Evolutionary conservation across 64 coral and sea anemone species (phyloP).

Genomic region (Astreopora myriophthalma): DNA sequence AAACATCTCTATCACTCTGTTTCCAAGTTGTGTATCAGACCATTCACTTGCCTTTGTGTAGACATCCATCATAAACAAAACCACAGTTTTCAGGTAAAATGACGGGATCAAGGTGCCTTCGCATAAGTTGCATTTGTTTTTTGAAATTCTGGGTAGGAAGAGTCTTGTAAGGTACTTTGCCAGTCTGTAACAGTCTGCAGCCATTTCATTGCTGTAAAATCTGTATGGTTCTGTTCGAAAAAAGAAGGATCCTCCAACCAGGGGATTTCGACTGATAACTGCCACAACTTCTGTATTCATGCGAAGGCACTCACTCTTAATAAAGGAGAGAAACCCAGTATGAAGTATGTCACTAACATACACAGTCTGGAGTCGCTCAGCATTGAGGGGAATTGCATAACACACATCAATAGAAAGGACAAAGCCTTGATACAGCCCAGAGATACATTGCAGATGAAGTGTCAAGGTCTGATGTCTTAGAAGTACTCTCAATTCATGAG

Average conservation of each 20-base stretch:
- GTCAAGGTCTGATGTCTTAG: conserved; percentile 54
- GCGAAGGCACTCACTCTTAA: conserved; percentile 39
- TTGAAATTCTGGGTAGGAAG: conserved; percentile 46
- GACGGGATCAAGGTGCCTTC: conserved; percentile 62
- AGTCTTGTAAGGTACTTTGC: conserved; percentile 50
- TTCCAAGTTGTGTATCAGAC: conserved; percentile 44
- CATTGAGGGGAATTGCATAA: conserved; percentile 58
- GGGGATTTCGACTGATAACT: conserved; percentile 66
- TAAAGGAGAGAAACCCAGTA: conserved; percentile 24
- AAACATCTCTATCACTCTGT: conserved; percentile 56
- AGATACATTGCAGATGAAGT: conserved; percentile 53
- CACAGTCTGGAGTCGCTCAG: conserved; percentile 34
- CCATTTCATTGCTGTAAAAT: conserved; percentile 34
- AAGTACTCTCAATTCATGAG: conserved; percentile 47
- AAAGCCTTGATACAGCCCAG: conserved; percentile 36
- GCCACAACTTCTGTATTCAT: conserved; percentile 48
- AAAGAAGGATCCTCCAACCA: conserved; percentile 25
- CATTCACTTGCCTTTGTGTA: conserved; percentile 39
- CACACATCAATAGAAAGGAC: conserved; percentile 65
- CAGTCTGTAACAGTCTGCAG: conserved; percentile 59
- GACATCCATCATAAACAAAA: conserved; percentile 51
- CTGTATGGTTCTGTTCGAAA: conserved; percentile 46
- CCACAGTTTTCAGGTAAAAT: conserved; percentile 54
- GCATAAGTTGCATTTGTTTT: conserved; percentile 59
- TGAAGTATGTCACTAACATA: neutral